phyloP scores from a whole-genome alignment of 2,113 vertebrate species.

The Petrocephalus microphthalmus region DNA sequence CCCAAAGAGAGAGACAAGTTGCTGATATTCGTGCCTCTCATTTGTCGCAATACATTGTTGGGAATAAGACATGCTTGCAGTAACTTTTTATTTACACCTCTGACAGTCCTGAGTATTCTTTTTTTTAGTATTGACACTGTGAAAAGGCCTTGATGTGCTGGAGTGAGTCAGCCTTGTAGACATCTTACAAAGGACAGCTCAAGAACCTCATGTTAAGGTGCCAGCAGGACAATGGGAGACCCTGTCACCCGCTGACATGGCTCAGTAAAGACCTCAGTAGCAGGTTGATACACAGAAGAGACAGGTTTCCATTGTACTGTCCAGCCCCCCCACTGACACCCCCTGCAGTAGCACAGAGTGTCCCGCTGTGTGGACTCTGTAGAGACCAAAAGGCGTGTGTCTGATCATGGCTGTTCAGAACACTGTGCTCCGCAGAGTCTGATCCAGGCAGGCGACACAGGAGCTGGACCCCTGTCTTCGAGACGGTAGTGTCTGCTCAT shows the following conservation, averaged over 20 bases:
- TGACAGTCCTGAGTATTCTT: not conserved
- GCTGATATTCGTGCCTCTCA: not conserved
- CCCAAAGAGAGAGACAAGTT: not conserved
- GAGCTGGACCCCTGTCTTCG: not conserved
- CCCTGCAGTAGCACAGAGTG: not conserved
- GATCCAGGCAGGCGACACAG: not conserved
- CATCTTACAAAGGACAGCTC: not conserved
- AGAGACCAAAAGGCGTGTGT: not conserved
- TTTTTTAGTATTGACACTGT: not conserved
- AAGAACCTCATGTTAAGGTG: conserved; percentile 25
- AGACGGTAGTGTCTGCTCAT: not conserved
- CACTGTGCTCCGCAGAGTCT: not conserved
- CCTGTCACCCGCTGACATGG: not conserved
- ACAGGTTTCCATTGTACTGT: not conserved
- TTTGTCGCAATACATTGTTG: not conserved
- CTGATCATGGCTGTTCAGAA: not conserved
- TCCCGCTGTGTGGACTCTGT: not conserved
- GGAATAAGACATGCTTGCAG: not conserved
- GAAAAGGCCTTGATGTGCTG: not conserved
- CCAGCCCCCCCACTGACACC: not conserved
- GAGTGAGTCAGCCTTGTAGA: conserved; percentile 11
- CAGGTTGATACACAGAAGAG: not conserved
- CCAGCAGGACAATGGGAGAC: not conserved
- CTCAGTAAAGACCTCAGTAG: conserved; percentile 1
- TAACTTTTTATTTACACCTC: not conserved